These are phyloP conservation scores for Drosophila micromelanica DNA, from an alignment of 1,140 invertebrate genomes.

Conservation along the genomic window DNA sequence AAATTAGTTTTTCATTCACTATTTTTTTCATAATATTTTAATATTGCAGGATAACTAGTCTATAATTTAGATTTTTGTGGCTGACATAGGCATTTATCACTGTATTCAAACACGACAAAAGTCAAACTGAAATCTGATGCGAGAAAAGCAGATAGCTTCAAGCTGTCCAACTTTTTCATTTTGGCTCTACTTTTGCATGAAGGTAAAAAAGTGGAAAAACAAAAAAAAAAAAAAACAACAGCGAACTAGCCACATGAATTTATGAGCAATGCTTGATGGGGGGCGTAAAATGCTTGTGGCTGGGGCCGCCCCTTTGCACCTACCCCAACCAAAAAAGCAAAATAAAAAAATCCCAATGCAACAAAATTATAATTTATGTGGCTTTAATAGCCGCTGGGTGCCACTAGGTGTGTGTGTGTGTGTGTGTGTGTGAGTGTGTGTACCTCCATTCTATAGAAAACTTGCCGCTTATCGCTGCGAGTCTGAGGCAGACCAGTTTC, in stretches of 20 bases:
- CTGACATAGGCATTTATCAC: slow-evolving; percentile 7
- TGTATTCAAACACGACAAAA: slow-evolving; percentile 3
- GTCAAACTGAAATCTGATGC: background rate
- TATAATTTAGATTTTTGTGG: no score
- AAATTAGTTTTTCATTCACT: no score
- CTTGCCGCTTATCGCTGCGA: slow-evolving; percentile 51
- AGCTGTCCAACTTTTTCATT: slow-evolving; percentile 66
- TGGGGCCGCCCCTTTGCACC: slow-evolving; percentile 5
- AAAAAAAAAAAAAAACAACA: slow-evolving; percentile 28
- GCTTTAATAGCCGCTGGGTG: slow-evolving; percentile 77
- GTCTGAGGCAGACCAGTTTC: slow-evolving; percentile 40
- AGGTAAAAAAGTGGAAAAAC: slow-evolving; percentile 32
- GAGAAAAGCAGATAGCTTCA: slow-evolving; percentile 11
- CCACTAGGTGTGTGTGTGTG: slow-evolving; percentile 24
- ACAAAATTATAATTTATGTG: slow-evolving; percentile 83
- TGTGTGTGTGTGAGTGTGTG: slow-evolving; percentile 1
- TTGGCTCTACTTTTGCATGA: slow-evolving; percentile 34
- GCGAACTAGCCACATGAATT: slow-evolving; percentile 80
- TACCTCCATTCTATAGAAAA: slow-evolving; percentile 16
- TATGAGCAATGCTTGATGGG: slow-evolving; percentile 51
- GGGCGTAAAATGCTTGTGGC: slow-evolving; percentile 27
- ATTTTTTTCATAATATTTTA: no score
- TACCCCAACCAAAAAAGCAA: background rate
- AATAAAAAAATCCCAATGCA: slow-evolving; percentile 49
- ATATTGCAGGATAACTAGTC: no score